phyloP scores from a whole-genome alignment of 1,140 invertebrate genomes.

The Hormaphis cornu region DNA sequence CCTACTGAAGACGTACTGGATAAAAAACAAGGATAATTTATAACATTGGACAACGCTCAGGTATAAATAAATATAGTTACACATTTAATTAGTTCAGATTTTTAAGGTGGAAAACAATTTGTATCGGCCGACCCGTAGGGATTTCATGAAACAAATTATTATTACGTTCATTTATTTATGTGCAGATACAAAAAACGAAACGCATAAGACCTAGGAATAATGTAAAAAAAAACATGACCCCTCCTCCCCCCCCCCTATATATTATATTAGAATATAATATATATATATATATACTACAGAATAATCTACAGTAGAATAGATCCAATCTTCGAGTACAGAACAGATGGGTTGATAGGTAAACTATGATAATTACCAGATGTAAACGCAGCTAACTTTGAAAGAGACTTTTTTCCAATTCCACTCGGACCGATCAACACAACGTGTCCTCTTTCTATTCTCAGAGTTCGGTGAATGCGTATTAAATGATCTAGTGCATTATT shows the following conservation, averaged over 20 bases:
- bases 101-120: no score
- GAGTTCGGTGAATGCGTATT: conserved; percentile 68
- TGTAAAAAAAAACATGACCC: conserved; percentile 70
- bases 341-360: neutral
- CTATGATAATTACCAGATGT: conserved; percentile 50
- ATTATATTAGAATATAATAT: no score
- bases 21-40: conserved; percentile 68
- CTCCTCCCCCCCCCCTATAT: no score
- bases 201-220: conserved; percentile 79
- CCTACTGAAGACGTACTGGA: conserved; percentile 85
- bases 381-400: conserved; percentile 61
- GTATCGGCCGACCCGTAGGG: no score
- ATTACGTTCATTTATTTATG: no score
- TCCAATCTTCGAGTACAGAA: no score
- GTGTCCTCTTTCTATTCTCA: conserved; percentile 75
- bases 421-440: conserved; percentile 74
- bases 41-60: conserved; percentile 71
- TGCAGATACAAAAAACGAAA: conserved; percentile 81
- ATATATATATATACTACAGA: neutral
- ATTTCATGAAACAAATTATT: no score
- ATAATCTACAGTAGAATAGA: no score
- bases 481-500: conserved; percentile 83
- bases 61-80: neutral
- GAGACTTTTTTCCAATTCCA: conserved; percentile 71
- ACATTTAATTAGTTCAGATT: conserved; percentile 89